phyloP scores from a whole-genome alignment of 2,113 vertebrate genomes.

The Centropus unirufus region DNA sequence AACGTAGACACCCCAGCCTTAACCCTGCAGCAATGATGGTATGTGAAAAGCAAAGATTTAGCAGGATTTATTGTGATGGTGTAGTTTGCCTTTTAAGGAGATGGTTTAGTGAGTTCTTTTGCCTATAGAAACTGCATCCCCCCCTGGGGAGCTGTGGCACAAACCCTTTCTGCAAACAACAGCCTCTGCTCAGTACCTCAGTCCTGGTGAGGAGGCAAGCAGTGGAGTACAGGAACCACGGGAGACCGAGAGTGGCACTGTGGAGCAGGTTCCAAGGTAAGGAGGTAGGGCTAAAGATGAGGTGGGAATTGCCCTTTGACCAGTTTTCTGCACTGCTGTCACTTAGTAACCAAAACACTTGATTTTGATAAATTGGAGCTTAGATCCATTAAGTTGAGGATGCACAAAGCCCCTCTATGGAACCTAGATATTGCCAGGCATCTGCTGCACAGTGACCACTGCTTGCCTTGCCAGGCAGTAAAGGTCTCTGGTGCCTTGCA shows the following conservation, averaged over 20 bases:
- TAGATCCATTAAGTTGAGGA: neutral
- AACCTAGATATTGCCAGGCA: neutral
- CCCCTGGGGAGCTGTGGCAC: constrained; percentile 54
- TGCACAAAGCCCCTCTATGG: neutral
- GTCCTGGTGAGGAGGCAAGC: neutral
- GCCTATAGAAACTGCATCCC: constrained; percentile 26
- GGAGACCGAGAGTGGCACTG: neutral
- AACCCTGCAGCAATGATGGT: constrained; percentile 31
- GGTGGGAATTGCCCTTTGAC: neutral
- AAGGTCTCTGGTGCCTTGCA: neutral
- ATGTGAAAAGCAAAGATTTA: constrained; percentile 6
- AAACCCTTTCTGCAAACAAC: neutral
- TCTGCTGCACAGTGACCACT: neutral
- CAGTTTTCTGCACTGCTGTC: neutral
- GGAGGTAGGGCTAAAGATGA: neutral
- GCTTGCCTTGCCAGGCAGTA: neutral
- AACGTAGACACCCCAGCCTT: constrained; percentile 37
- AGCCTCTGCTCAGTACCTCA: constrained; percentile 28
- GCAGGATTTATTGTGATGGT: constrained; percentile 39
- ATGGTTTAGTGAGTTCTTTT: constrained; percentile 17
- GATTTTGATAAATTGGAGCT: neutral
- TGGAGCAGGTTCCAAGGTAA: constrained; percentile 4
- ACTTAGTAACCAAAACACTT: neutral
- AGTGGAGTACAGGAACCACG: neutral
- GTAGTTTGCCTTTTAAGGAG: constrained; percentile 57